Base-by-base conservation (phyloP, 2,797 vertebrate species). In the Falco concolor region DNA sequence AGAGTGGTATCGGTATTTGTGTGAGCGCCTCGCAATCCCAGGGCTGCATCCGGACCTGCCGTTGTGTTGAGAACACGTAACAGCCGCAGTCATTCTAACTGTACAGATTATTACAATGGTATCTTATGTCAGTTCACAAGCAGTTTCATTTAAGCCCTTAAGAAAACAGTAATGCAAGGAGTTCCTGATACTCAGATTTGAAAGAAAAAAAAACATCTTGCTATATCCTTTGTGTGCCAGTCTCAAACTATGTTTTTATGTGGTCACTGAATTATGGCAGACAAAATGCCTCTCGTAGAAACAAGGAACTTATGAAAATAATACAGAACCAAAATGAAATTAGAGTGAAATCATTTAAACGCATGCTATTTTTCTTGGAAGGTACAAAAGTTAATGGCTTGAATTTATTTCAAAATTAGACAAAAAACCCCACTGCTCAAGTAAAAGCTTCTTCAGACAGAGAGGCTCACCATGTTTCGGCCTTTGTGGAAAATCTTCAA, bases 41-140 rank as follows among this genome's bases (percentile, higher is more conserved):
- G 42, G 72, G 50, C 78, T 61, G 42, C 63, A 57, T 2, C 3
- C 2, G 56, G 68, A 64, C 49, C 38, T 18, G 64, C 40, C 1
- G 0, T 0, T 22, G 28, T 20, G 22, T 8, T 32, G 28, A 65
- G 36, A 78, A 19, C 42, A 53, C 0, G 0, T 6, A 73, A 28
- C 30, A 59, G 57, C 40, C 75, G 28, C 70, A 53, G 5, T 9
- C 2, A 1, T 52, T 65, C 42, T 45, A 50, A 50, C 8, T 1
- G 0, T 3, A 28, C 2, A 22, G n/a, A 38, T 63, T 21, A 32
- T 32, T 67, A 54, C 44, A 42, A 17, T 2, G 8, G 32, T 22
- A 8, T 52, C 24, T 77, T 24, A 23, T 15, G 64, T 47, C 44
- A 63, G 36, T 28, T 67, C 75, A 49, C 72, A 40, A 56, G 45